Percentiles rank a stretch among this genome's conserved stretches.
Conservation (phyloP, 2,797 vertebrate species). For the Jordanella pulchra region DNA sequence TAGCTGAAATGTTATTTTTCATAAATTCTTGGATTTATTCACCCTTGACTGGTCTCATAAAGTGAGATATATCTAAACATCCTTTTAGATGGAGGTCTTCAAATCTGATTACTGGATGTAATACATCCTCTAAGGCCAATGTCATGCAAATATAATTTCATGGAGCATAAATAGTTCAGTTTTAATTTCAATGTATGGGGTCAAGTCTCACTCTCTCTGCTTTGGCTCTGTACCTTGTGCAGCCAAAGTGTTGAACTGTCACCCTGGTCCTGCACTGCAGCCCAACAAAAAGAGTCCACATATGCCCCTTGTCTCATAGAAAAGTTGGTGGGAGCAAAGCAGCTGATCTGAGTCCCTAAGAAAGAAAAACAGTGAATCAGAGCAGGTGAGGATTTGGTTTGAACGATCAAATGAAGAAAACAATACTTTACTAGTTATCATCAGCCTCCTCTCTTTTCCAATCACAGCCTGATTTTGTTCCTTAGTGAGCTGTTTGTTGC, state of each 20-base stretch:
- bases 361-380: conserved; percentile 12
- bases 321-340: conserved; percentile 91
- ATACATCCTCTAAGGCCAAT: not conserved
- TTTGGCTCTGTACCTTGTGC: conserved; percentile 85
- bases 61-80: not conserved
- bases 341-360: conserved; percentile 93
- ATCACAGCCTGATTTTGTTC: conserved; percentile 17
- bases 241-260: conserved; percentile 87
- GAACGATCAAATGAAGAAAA: conserved; percentile 9
- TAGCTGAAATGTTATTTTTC: not conserved
- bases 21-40: not conserved
- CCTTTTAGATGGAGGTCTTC: not conserved
- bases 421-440: not conserved
- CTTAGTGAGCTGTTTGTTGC: conserved; percentile 15
- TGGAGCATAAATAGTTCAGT: not conserved
- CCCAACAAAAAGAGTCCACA: conserved; percentile 94
- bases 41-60: not conserved
- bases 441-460: not conserved
- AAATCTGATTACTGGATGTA: not conserved
- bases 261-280: conserved; percentile 86
- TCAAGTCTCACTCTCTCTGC: not conserved
- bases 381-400: not conserved
- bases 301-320: conserved; percentile 89
- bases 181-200: not conserved
- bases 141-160: not conserved